These are phyloP conservation scores for Cyprinodon diabolis DNA, from an alignment of 2,797 vertebrate genomes.

Conservation along the genomic window DNA sequence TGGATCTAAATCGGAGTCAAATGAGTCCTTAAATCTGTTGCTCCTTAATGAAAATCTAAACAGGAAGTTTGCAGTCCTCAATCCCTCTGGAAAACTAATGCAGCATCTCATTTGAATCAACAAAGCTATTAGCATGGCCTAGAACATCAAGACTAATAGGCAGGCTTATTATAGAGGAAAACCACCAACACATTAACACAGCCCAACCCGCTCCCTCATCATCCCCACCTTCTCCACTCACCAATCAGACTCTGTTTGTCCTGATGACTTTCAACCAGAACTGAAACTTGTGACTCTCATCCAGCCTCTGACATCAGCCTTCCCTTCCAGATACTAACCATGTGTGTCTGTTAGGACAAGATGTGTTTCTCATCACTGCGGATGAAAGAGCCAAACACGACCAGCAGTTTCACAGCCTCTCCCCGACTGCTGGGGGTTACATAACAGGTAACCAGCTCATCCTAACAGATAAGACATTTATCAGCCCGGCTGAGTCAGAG, in stretches of 20 bases:
- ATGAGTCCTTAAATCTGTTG: no score
- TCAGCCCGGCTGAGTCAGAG: neutral
- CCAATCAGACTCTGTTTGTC: neutral
- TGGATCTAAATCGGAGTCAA: no score
- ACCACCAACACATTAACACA: neutral
- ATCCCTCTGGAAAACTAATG: neutral
- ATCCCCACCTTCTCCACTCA: neutral
- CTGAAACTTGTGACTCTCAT: conserved; percentile 51
- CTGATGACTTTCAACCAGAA: conserved; percentile 35
- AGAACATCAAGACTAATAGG: neutral
- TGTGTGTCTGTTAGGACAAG: conserved; percentile 75
- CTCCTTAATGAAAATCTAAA: no score
- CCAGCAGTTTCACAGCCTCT: conserved; percentile 96
- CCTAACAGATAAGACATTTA: neutral
- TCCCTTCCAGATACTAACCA: conserved; percentile 1
- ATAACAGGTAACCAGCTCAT: conserved; percentile 87
- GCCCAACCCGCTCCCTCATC: neutral
- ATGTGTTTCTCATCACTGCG: conserved; percentile 94
- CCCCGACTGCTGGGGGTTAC: conserved; percentile 89
- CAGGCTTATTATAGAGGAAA: neutral
- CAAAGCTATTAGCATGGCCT: neutral
- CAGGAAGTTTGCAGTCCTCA: no score
- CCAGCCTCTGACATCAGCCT: conserved; percentile 18
- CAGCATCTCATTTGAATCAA: neutral
- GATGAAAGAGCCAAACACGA: conserved; percentile 98